Percentiles rank a stretch among this genome's conserved stretches.
These are phyloP conservation scores for Drosophila trapezifrons DNA, from an alignment of 1,140 invertebrate species.

Conservation along the genomic window DNA sequence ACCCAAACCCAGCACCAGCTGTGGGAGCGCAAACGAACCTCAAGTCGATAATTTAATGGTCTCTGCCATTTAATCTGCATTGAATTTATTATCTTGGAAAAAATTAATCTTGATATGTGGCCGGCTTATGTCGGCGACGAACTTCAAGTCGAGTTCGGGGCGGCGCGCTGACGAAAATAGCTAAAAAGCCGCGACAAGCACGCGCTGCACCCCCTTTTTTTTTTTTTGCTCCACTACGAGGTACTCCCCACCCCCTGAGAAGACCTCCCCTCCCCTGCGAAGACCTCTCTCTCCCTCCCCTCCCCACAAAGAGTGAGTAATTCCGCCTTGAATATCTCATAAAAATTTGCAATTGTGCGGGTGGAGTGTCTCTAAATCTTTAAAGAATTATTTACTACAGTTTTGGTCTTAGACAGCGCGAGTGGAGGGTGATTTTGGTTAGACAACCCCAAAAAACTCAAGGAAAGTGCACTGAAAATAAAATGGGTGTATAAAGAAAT, in stretches of 20 bases:
- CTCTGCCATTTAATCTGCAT: constrained; percentile 81
- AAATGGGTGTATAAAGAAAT: neutral
- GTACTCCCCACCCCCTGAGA: no score
- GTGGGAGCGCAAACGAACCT: constrained; percentile 19
- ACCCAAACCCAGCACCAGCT: constrained; percentile 23
- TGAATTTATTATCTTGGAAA: constrained; percentile 81
- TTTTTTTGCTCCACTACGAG: no score
- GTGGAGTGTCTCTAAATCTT: constrained; percentile 77
- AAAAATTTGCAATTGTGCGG: constrained; percentile 78
- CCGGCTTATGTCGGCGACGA: constrained; percentile 67
- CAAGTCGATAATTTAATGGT: constrained; percentile 80
- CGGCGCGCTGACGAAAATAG: constrained; percentile 70
- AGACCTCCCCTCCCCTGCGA: no score
- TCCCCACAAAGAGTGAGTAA: no score
- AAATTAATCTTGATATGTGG: constrained; percentile 81
- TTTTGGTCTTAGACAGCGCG: neutral
- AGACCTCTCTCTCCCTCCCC: no score
- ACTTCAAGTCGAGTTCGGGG: constrained; percentile 1
- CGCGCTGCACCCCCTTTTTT: constrained; percentile 47
- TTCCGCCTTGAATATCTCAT: constrained; percentile 60
- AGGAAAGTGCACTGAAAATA: constrained; percentile 5
- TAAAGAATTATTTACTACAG: constrained; percentile 78
- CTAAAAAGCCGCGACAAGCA: constrained; percentile 76
- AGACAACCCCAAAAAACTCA: constrained; percentile 30
- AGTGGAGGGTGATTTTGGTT: constrained; percentile 25